Conservation (phyloP, 1,140 invertebrate species). For the Atta colombica region DNA sequence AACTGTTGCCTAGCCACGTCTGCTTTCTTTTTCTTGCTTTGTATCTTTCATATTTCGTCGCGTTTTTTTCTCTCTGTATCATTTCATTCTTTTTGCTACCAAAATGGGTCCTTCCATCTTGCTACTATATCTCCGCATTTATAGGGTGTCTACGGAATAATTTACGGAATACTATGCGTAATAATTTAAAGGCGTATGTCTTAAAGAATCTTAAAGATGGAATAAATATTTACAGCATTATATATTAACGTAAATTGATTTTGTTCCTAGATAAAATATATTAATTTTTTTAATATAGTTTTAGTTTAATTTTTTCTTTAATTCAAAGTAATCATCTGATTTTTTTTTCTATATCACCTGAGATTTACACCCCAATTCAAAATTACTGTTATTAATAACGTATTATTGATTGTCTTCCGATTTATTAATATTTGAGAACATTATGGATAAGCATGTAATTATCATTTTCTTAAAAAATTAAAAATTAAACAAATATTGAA, state of each 20-base stretch:
- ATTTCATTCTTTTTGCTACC: constrained; percentile 6
- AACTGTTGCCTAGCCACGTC: constrained; percentile 42
- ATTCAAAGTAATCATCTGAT: too few species aligned
- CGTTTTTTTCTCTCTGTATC: not conserved
- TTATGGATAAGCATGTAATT: too few species aligned
- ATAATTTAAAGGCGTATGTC: not conserved
- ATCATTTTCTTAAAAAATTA: too few species aligned
- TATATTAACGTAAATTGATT: not conserved
- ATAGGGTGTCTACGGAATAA: not conserved
- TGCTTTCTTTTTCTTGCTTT: constrained; percentile 14
- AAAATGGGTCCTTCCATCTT: not conserved
- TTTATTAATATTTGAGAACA: too few species aligned
- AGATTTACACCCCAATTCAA: too few species aligned
- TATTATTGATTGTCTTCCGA: too few species aligned
- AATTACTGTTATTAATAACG: too few species aligned
- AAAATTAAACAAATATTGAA: too few species aligned
- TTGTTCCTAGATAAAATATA: not conserved
- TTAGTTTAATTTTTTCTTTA: not conserved
- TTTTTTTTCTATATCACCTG: too few species aligned
- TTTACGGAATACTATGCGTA: not conserved
- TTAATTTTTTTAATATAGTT: too few species aligned
- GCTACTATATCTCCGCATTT: not conserved
- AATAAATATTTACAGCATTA: not conserved
- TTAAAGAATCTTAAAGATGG: not conserved
- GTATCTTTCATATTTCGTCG: not conserved